A percentile compares a stretch with the other conserved stretches of the same genome.
These are phyloP conservation scores for Hymenopus coronatus DNA, from an alignment of 2,888 invertebrate species.

Conservation along the genomic window DNA sequence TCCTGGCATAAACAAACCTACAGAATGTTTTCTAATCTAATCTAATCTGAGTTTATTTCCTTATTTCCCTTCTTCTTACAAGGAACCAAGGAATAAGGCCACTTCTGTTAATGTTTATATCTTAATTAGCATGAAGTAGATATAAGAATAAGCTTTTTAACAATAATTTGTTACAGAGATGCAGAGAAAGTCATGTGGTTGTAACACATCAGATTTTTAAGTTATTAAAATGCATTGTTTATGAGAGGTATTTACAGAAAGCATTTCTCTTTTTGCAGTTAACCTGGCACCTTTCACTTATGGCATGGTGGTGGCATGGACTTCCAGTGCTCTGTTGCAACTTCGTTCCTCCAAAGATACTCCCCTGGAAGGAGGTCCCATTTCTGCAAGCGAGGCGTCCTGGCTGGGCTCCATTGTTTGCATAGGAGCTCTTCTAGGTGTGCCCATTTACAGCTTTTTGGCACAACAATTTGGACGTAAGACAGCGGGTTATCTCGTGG, in stretches of 20 bases:
- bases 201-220: too few species aligned
- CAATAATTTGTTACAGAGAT: too few species aligned
- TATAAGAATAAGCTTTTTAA: too few species aligned
- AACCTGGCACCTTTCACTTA: slow-evolving; percentile 46
- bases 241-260: not conserved
- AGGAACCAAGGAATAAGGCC: too few species aligned
- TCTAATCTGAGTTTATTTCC: not conserved
- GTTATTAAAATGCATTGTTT: too few species aligned
- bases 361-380: slow-evolving; percentile 48
- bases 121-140: too few species aligned
- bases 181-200: too few species aligned
- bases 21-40: too few species aligned
- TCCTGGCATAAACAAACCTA: too few species aligned
- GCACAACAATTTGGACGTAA: slow-evolving; percentile 56
- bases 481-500: slow-evolving; percentile 51
- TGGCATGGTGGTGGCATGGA: slow-evolving; percentile 59
- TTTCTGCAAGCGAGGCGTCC: slow-evolving; percentile 52
- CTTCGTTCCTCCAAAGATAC: slow-evolving; percentile 47
- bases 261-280: not conserved
- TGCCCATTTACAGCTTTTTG: slow-evolving; percentile 49
- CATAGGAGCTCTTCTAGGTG: slow-evolving; percentile 53
- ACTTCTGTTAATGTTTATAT: too few species aligned
- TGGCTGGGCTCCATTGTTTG: slow-evolving; percentile 57
- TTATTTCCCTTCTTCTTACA: not conserved
- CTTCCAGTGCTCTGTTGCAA: slow-evolving; percentile 55